phyloP scores from a whole-genome alignment of 2,888 invertebrate species.

The Cerastis rubricosa region DNA sequence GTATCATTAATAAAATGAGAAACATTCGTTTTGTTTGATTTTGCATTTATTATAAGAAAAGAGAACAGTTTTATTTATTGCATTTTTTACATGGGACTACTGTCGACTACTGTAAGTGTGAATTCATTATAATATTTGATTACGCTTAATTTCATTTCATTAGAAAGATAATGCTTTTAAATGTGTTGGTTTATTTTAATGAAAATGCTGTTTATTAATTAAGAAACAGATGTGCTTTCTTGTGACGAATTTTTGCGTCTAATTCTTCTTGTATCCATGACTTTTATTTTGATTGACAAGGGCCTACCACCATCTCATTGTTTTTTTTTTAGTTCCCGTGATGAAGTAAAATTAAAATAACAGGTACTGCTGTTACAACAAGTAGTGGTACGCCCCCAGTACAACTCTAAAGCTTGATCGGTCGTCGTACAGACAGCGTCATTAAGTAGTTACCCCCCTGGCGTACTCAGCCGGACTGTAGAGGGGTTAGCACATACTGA shows the following conservation, averaged over 20 bases:
- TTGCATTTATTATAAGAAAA: conserved; percentile 7
- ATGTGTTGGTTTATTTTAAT: conserved; percentile 5
- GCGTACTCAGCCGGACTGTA: too few species aligned
- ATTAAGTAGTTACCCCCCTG: too few species aligned
- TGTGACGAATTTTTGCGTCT: not conserved
- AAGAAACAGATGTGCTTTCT: not conserved
- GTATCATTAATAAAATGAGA: conserved; percentile 20
- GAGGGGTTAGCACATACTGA: too few species aligned
- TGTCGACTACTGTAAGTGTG: too few species aligned
- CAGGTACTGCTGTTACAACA: not conserved
- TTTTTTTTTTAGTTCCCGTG: too few species aligned
- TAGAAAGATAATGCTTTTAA: conserved; percentile 9
- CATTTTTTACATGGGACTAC: conserved; percentile 12
- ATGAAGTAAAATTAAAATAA: too few species aligned
- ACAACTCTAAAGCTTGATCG: not conserved
- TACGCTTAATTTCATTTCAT: conserved; percentile 31
- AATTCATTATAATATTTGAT: conserved; percentile 51
- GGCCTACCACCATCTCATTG: not conserved
- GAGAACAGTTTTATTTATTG: conserved; percentile 36
- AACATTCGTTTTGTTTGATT: conserved; percentile 30
- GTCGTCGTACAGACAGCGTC: too few species aligned
- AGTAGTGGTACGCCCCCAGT: not conserved
- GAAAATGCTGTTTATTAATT: not conserved
- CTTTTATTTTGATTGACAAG: not conserved
- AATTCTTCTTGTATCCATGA: not conserved